A percentile compares a stretch with the other conserved stretches of the same genome.
phyloP scores from a whole-genome alignment of 2,888 invertebrate species.

The Sthenelais limicola region DNA sequence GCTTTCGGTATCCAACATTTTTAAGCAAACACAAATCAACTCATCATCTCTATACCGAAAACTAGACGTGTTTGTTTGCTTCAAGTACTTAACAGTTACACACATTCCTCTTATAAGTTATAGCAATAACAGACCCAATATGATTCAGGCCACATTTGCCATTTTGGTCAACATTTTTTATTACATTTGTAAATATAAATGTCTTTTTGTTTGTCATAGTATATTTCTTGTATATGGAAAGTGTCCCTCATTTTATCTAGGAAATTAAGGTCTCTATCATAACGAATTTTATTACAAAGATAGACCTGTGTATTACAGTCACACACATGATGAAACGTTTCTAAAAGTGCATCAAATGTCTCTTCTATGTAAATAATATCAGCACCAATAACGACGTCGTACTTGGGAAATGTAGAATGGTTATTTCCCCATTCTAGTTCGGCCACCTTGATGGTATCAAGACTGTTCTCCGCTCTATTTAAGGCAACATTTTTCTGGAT shows the following conservation, averaged over 20 bases:
- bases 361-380: constrained; percentile 71
- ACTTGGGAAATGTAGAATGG: constrained; percentile 50
- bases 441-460: constrained; percentile 37
- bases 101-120: too few species aligned
- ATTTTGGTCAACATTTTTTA: too few species aligned
- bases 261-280: constrained; percentile 65
- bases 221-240: constrained; percentile 58
- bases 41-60: too few species aligned
- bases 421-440: constrained; percentile 66
- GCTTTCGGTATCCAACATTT: too few species aligned
- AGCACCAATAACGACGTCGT: constrained; percentile 69
- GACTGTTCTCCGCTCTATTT: constrained; percentile 51
- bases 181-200: constrained; percentile 57
- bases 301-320: constrained; percentile 54
- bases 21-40: too few species aligned
- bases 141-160: too few species aligned
- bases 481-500: constrained; percentile 54
- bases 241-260: constrained; percentile 56
- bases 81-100: too few species aligned
- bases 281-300: constrained; percentile 66
- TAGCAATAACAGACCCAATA: too few species aligned
- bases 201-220: constrained; percentile 59
- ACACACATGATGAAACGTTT: constrained; percentile 52
- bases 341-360: constrained; percentile 62
- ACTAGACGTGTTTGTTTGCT: too few species aligned